phyloP scores from a whole-genome alignment of 1,140 invertebrate species.

The Periplaneta americana region DNA sequence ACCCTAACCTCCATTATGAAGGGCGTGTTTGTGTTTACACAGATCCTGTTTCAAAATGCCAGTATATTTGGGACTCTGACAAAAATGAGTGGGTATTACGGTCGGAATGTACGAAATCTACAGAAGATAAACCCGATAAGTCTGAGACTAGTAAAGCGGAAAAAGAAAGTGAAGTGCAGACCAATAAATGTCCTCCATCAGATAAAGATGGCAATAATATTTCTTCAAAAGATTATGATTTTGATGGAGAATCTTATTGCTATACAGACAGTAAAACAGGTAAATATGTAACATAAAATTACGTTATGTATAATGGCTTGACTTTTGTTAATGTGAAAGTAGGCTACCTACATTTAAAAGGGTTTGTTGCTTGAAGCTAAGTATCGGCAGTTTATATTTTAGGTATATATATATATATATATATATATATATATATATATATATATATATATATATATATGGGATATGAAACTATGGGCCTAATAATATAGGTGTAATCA shows the following conservation, averaged over 20 bases:
- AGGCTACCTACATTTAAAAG: too few relatives aligned
- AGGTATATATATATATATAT: too few relatives aligned
- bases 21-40: conserved; percentile 66
- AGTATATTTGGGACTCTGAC: conserved; percentile 60
- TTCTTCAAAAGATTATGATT: conserved; percentile 35
- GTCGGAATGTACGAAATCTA: conserved; percentile 21
- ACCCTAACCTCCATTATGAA: conserved; percentile 55
- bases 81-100: conserved; percentile 48
- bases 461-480: too few relatives aligned
- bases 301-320: too few relatives aligned
- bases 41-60: conserved; percentile 56
- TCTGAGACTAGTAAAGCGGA: not conserved
- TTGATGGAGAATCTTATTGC: conserved; percentile 44
- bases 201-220: conserved; percentile 20
- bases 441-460: too few relatives aligned
- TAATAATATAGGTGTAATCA: too few relatives aligned
- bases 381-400: too few relatives aligned
- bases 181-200: not conserved
- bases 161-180: not conserved
- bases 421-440: too few relatives aligned
- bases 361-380: too few relatives aligned
- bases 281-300: too few relatives aligned
- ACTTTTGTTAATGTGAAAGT: too few relatives aligned
- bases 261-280: conserved; percentile 42
- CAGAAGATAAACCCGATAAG: conserved; percentile 20